Percentiles rank a stretch among this genome's conserved stretches.
phyloP scores from a whole-genome alignment of 2,888 invertebrate genomes.

The Polyommatus iphigenia region DNA sequence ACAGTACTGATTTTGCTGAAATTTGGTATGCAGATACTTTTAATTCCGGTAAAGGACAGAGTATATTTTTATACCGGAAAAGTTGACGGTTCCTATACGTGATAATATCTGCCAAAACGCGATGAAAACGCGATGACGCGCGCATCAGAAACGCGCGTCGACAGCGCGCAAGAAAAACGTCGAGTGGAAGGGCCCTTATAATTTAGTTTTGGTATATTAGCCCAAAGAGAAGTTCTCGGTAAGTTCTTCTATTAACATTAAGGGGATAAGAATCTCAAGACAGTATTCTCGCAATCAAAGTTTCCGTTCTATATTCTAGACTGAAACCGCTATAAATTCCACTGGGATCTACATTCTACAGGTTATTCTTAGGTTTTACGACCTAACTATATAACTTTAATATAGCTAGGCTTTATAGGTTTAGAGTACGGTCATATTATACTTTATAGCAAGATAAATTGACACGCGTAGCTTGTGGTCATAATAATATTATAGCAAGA shows the following conservation, averaged over 20 bases:
- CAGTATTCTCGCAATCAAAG: background rate
- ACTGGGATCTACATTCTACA: background rate
- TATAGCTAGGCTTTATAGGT: conserved; percentile 5
- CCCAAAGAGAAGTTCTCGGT: too few relatives aligned
- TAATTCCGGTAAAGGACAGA: too few relatives aligned
- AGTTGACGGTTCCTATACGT: too few relatives aligned
- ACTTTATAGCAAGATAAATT: background rate
- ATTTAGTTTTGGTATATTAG: too few relatives aligned
- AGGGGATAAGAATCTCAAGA: background rate
- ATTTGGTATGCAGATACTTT: too few relatives aligned
- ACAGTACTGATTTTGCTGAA: too few relatives aligned
- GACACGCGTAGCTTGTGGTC: background rate
- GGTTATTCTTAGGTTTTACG: conserved; percentile 5
- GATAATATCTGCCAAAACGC: too few relatives aligned
- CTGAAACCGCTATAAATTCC: background rate
- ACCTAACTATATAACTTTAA: background rate
- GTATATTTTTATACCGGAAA: too few relatives aligned
- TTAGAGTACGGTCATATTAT: background rate
- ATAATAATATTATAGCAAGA: background rate
- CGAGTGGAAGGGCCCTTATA: too few relatives aligned
- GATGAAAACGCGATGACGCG: too few relatives aligned
- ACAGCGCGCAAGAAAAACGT: too few relatives aligned
- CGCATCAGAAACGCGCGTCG: too few relatives aligned
- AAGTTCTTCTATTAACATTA: background rate
- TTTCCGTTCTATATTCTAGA: background rate